Base-by-base conservation (phyloP, 2,797 vertebrate species). In the Falco novaeseelandiae region DNA sequence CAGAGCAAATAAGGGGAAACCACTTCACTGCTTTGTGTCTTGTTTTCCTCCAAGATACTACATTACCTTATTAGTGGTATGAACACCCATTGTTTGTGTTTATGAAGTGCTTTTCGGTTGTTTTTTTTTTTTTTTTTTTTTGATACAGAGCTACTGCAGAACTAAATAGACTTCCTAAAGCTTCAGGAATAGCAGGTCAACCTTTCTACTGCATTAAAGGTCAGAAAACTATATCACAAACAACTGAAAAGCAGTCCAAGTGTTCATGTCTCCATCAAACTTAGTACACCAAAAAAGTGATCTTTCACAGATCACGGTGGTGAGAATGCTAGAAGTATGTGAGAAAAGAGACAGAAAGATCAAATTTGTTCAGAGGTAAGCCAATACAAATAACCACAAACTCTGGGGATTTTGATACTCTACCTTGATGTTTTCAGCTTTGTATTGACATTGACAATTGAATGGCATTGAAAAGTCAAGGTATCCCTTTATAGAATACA, bases 1-100 rank as follows among this genome's bases (percentile, higher is more conserved):
- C 89, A 51, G 61, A 79, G 55, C n/a, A 54, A 78, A 69, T 14
- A 79, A 51, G 46, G 72, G 93, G 90, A 96, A 96, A 83, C 79
- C 54, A 29, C 36, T 91, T 83, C 3, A 30, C 46, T 74, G 44
- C 73, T 80, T 27, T 58, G 49, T 76, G 62, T 46, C 76, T 89
- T 76, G 69, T 94, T 93, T 96, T 85, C 58, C 84, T 93, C 65
- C 27, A 29, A 66, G 57, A 81, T 32, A 2, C 69, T 42, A 4
- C 38, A 69, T 76, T 27, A 89, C 84, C 58, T 88, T 78, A n/a
- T 65, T 66, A 80, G 72, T 66, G 42, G 38, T 25, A 69, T 7
- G 82, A 86, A 40, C 30, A 13, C 18, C 20, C 65, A 49, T 66
- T 71, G 63, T 52, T 92, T 66, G 36, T 81, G 78, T 74, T 92